Conservation (phyloP, 1,140 invertebrate genomes). For the Eriosoma lanigerum region DNA sequence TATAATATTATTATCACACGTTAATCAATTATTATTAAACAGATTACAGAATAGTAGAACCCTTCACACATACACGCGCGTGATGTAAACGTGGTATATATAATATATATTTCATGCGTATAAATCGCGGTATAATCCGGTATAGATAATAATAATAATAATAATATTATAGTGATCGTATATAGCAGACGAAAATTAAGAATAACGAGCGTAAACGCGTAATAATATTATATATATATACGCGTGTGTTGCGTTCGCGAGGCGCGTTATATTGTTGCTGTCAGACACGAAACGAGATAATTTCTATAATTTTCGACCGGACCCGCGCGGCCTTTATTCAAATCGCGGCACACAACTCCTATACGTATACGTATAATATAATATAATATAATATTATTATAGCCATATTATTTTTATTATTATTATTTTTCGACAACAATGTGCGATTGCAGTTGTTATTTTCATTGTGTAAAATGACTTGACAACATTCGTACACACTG, state of each 20-base stretch:
- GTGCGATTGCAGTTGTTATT: conserved; percentile 30
- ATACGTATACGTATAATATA: background rate
- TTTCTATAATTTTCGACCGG: conserved; percentile 38
- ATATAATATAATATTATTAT: background rate
- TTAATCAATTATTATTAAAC: conserved; percentile 15
- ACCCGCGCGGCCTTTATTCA: background rate
- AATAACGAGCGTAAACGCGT: too few species aligned
- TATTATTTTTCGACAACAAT: conserved; percentile 8
- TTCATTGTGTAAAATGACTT: conserved; percentile 51
- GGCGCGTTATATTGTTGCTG: background rate
- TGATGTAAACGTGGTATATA: background rate
- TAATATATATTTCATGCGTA: background rate
- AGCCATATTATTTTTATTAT: background rate
- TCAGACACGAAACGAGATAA: conserved; percentile 21
- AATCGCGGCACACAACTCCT: too few species aligned
- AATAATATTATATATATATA: background rate
- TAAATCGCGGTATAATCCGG: background rate
- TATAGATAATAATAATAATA: background rate
- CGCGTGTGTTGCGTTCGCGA: background rate
- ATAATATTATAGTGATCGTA: too few species aligned
- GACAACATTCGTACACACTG: conserved; percentile 23
- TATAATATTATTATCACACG: background rate
- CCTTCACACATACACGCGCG: background rate
- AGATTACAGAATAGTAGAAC: background rate
- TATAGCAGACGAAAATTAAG: too few species aligned